A percentile compares a stretch with the other conserved stretches of the same genome.
phyloP scores from a whole-genome alignment of 92 coral and sea anemone genomes.

The Epizoanthus rinbou region DNA sequence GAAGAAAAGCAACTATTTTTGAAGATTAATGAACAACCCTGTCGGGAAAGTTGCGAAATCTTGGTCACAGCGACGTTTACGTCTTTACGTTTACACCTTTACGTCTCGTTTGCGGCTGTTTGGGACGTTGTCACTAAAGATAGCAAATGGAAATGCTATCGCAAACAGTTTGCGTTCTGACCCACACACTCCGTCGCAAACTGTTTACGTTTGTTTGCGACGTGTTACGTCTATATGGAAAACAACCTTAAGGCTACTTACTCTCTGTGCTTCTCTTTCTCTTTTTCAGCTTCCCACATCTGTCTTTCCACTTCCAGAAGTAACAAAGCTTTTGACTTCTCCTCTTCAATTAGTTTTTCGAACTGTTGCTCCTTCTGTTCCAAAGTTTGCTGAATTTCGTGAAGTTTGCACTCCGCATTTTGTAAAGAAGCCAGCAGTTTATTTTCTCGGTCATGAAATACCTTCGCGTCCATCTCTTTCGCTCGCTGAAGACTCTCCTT shows the following conservation, averaged over 20 bases:
- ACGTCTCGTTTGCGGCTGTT: no score
- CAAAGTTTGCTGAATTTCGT: conserved; percentile 53
- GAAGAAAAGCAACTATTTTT: conserved; percentile 29
- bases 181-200: no score
- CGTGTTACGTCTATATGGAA: no score
- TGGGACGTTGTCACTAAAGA: no score
- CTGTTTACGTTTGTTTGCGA: no score
- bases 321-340: conserved; percentile 67
- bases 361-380: conserved; percentile 70
- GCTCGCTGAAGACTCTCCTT: conserved; percentile 58
- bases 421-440: conserved; percentile 52
- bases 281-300: conserved; percentile 87
- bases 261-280: conserved; percentile 57
- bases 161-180: no score
- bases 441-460: conserved; percentile 58
- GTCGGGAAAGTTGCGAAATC: not conserved
- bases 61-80: not conserved
- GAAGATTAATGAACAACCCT: conserved; percentile 2
- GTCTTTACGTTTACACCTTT: no score
- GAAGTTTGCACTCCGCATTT: conserved; percentile 59
- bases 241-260: conserved; percentile 17
- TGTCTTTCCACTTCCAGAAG: conserved; percentile 82
- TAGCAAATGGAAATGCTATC: no score
- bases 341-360: conserved; percentile 69
- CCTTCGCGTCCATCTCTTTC: conserved; percentile 48